Conservation (phyloP, 2,113 vertebrate genomes). For the Cacatua alba region DNA sequence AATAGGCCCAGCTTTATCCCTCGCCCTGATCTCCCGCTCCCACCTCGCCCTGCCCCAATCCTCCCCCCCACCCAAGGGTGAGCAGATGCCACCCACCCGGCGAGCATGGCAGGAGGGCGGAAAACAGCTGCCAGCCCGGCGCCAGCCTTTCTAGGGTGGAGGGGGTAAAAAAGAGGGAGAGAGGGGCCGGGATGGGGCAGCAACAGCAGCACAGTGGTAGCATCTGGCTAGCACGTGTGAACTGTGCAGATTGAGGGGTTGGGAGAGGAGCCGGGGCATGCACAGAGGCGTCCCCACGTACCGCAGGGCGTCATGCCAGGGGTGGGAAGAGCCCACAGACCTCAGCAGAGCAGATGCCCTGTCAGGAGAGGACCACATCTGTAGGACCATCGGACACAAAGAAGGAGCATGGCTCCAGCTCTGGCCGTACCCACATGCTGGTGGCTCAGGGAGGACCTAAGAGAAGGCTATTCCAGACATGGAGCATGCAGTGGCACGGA, state of each 20-base stretch:
- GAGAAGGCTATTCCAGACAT: not conserved
- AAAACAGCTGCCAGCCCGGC: not conserved
- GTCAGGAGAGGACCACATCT: not conserved
- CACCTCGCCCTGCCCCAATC: not conserved
- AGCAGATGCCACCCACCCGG: not conserved
- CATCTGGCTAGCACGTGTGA: slow-evolving; percentile 18
- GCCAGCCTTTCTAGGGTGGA: not conserved
- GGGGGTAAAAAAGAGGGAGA: not conserved
- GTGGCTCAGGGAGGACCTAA: not conserved
- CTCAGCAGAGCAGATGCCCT: not conserved
- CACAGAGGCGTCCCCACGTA: not conserved
- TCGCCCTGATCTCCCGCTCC: not conserved
- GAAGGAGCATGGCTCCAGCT: not conserved
- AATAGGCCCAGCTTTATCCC: slow-evolving; percentile 57
- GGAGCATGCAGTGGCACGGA: rapidly evolving
- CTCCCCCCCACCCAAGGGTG: not conserved
- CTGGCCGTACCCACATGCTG: rapidly evolving
- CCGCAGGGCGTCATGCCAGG: not conserved
- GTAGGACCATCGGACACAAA: not conserved
- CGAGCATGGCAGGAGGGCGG: rapidly evolving
- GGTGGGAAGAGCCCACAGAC: not conserved
- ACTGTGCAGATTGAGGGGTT: rapidly evolving
- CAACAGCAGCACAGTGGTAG: not conserved
- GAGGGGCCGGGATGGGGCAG: not conserved
- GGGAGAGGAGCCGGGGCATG: not conserved